Evolutionary conservation across 2,113 vertebrate genomes (phyloP).

Genomic region (Leptobrachium ailaonicum): DNA sequence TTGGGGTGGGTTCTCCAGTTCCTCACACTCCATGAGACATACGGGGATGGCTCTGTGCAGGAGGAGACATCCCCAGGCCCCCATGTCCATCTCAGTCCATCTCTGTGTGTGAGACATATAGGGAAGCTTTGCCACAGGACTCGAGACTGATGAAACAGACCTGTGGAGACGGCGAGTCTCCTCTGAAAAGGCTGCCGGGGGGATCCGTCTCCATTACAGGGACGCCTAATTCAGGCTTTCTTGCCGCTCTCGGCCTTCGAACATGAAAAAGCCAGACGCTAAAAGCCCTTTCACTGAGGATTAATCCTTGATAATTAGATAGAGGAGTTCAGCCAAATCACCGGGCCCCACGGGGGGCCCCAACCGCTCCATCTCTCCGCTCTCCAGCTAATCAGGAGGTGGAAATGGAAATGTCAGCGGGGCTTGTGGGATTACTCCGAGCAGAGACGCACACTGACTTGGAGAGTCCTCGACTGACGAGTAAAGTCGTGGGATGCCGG

Average conservation of each 20-base stretch:
- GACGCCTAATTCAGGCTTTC: slow-evolving; percentile 1
- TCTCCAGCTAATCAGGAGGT: too few species aligned
- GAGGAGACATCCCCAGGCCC: too few species aligned
- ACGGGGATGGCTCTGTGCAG: too few species aligned
- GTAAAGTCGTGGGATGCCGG: neutral
- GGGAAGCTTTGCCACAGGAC: too few species aligned
- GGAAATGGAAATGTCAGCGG: too few species aligned
- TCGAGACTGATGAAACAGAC: neutral
- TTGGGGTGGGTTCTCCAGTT: too few species aligned
- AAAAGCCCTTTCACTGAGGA: neutral
- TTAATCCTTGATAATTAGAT: slow-evolving; percentile 20
- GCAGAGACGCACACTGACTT: neutral
- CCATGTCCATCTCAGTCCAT: too few species aligned
- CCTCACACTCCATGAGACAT: too few species aligned
- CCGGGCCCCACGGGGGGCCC: neutral
- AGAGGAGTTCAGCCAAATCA: slow-evolving; percentile 6
- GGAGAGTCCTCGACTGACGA: neutral
- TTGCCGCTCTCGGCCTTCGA: too few species aligned
- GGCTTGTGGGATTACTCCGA: too few species aligned
- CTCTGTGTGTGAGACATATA: too few species aligned
- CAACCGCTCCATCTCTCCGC: neutral
- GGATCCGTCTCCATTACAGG: slow-evolving; percentile 1
- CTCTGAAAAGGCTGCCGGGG: neutral
- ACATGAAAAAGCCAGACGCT: neutral
- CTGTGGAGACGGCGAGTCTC: neutral